Evolutionary conservation across 2,113 vertebrate species (phyloP), one percentile per base, ranked within the genome.

Genomic region (Petrocephalus microphthalmus): DNA sequence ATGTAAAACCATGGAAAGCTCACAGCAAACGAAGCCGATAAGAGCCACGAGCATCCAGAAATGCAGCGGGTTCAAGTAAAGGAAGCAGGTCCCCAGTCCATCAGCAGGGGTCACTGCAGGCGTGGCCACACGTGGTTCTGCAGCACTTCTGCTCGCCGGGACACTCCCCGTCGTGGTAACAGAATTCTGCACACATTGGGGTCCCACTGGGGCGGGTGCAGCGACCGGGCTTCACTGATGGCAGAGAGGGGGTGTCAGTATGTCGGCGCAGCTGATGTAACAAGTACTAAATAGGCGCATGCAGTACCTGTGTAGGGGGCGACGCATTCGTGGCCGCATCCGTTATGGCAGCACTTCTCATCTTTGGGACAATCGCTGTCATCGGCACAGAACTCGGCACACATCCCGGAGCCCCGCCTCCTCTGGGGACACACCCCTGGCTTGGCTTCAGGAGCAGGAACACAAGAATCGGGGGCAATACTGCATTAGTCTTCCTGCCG

Each of bases 341-440:
- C 95, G 29, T 95, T 96, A 87, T 49, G 47, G 92, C 96, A 96
- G 92, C 95, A 96, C 90, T 95, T 96, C 49, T 95, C 90, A 20
- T 91, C 22, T 0, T 42, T 22, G 1, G 93, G 92, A 67, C 96
- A 96, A 81, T 95, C 90, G 0, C 86, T 92, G 92, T 96, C 95
- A 54, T 91, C 56, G 8, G 37, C 88, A 90, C 95, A 96, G 52
- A 87, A 93, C 49, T 96, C 94, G 0, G 91, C 93, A 91, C 95
- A 96, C 88, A 78, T 15, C 20, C 94, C 94, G 0, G 42, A 5
- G 2, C 88, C 93, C 88, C 92, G 90, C 1, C 1, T 42, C 15
- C 92, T 90, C 11, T 10, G 89, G 90, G 93, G 93, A 89, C 93
- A 94, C 20, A 90, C 56, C 49, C 95, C 95, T 4, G 93, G 89